Conservation (phyloP, 2,888 invertebrate genomes). For the Caenorhabditis doughertyi region DNA sequence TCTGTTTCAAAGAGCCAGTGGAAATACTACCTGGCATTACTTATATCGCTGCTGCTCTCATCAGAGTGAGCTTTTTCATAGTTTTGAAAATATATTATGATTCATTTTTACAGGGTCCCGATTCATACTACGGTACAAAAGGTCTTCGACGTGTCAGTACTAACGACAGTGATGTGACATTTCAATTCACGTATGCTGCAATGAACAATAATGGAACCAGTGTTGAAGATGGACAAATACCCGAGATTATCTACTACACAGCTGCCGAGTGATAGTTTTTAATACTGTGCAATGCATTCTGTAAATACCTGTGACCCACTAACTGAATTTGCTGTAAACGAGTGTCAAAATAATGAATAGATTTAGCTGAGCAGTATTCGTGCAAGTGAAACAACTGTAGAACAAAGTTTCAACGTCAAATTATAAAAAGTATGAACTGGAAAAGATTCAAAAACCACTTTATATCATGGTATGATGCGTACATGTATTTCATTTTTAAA, state of each 20-base stretch:
- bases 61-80: constrained; percentile 86
- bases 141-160: constrained; percentile 89
- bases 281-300: not conserved
- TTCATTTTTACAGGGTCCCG: constrained; percentile 88
- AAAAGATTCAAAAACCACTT: no score
- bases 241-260: constrained; percentile 89
- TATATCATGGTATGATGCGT: no score
- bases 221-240: constrained; percentile 92
- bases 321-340: not conserved
- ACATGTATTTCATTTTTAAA: constrained; percentile 12
- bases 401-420: no score
- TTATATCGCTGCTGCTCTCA: constrained; percentile 90
- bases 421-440: no score
- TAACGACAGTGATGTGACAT: constrained; percentile 84
- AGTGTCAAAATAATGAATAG: no score
- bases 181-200: constrained; percentile 91
- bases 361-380: no score
- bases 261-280: constrained; percentile 31
- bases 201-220: constrained; percentile 90
- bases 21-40: constrained; percentile 89
- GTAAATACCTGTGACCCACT: constrained; percentile 4
- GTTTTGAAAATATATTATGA: not conserved
- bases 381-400: no score
- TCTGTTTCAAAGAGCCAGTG: constrained; percentile 86
- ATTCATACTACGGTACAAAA: constrained; percentile 91